Evolutionary conservation across 2,113 vertebrate species (phyloP).

Genomic region (Hypocryptadius cinnamomeus): DNA sequence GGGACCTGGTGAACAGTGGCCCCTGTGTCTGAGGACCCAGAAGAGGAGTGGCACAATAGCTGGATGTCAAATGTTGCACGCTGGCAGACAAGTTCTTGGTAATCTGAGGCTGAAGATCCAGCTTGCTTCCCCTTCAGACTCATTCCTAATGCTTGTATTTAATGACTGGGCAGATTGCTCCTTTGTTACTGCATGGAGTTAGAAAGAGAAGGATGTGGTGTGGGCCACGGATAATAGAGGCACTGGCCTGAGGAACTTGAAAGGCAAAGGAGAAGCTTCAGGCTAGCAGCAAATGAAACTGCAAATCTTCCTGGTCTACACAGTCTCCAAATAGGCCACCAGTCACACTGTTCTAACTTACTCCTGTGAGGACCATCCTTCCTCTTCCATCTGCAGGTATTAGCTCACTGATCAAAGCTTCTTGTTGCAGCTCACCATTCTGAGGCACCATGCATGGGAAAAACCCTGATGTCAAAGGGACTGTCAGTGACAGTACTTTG

Average conservation of each 20-base stretch:
- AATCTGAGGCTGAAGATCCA: not conserved
- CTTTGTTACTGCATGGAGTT: not conserved
- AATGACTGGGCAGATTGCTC: not conserved
- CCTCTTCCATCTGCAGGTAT: not conserved
- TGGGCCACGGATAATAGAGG: not conserved
- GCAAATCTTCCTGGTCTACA: not conserved
- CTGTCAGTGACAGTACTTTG: not conserved
- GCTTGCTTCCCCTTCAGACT: not conserved
- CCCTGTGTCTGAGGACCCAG: not conserved
- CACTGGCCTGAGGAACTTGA: not conserved
- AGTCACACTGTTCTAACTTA: not conserved
- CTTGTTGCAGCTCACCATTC: not conserved
- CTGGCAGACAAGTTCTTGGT: not conserved
- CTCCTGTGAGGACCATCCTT: not conserved
- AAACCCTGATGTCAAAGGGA: fast-evolving
- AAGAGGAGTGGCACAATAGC: not conserved
- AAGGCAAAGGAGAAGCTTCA: not conserved
- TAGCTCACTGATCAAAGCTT: not conserved
- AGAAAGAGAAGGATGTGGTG: not conserved
- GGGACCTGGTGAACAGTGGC: not conserved
- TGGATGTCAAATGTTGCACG: not conserved
- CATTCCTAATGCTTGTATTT: not conserved
- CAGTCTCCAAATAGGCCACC: not conserved
- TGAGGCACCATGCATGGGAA: not conserved
- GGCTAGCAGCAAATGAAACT: not conserved